Base-by-base conservation (phyloP, 2,113 vertebrate species). In the Crotalus horridus region DNA sequence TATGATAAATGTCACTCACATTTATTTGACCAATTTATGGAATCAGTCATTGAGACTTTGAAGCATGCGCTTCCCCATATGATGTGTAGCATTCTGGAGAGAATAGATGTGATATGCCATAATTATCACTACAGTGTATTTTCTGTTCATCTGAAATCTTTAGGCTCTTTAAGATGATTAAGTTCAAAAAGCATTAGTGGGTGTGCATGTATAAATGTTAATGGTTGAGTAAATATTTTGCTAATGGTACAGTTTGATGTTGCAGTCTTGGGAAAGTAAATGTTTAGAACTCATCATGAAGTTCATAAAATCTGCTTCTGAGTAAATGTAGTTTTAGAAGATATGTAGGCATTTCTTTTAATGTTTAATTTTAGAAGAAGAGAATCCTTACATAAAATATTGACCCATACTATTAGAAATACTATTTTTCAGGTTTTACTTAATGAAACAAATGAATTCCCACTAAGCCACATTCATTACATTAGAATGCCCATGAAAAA, bases 11-110 rank as follows among this genome's bases (percentile, higher is more conserved):
- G 55, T 17, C 85, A 93, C 91, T 95, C 90, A 94, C 59, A 39
- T 94, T 94, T 96, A 90, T 92, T 95, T 95, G 90, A 94, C 89
- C 61, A 93, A 55, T 95, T 95, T 94, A 94, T 54, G 88, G 93
- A 95, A 94, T 53, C 69, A 93, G 91, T 48, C n/a, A 90, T 61
- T 91, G 90, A 96, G 94, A 94, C 39, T 86, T 95, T 64, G 89
- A 85, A 95, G 33, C 3, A 26, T 23, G 9, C 61, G 43, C 56
- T 95, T 88, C 61, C 9, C 33, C 91, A 46, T 94, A 89, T 24
- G 89, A 93, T 39, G 88, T 88, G 61, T 59, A 86, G 39, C 23
- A 11, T 74, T 91, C 51, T 46, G 26, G 81, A 93, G 95, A 90
- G 95, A 51, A 92, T 10, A 93, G 69, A 29, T 88, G 39, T 13